Conservation (phyloP, 2,113 vertebrate genomes). For the Cebus imitator region DNA sequence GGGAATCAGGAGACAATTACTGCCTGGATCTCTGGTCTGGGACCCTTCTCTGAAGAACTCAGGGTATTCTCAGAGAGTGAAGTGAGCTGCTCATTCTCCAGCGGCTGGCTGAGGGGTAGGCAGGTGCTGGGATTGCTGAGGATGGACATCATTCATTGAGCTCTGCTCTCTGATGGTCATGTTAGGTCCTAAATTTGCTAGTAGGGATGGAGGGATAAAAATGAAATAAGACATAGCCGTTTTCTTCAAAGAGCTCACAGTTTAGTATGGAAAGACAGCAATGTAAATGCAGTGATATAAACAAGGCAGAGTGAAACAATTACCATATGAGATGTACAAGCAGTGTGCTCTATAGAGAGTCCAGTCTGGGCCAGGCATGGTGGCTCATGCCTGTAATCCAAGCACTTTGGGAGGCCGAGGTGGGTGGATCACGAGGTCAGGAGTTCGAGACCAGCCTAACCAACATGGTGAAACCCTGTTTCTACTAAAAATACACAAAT, state of each 20-base stretch:
- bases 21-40: background rate
- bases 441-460: too few relatives aligned
- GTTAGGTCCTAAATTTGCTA: background rate
- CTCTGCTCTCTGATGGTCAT: background rate
- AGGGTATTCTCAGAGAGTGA: background rate
- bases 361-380: too few relatives aligned
- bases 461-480: too few relatives aligned
- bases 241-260: background rate
- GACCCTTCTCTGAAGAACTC: background rate
- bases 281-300: accelerated
- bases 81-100: background rate
- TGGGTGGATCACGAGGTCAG: too few relatives aligned
- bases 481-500: too few relatives aligned
- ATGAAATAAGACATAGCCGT: accelerated
- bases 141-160: background rate
- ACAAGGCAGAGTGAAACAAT: background rate
- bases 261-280: background rate
- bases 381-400: too few relatives aligned
- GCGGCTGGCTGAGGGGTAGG: too few relatives aligned
- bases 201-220: background rate
- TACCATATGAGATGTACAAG: accelerated
- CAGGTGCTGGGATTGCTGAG: background rate
- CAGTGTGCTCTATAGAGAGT: background rate
- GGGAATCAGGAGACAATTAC: background rate
- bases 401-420: too few relatives aligned